Base-by-base conservation (phyloP, 92 coral and sea anemone species). In the Pocillopora meandrina region DNA sequence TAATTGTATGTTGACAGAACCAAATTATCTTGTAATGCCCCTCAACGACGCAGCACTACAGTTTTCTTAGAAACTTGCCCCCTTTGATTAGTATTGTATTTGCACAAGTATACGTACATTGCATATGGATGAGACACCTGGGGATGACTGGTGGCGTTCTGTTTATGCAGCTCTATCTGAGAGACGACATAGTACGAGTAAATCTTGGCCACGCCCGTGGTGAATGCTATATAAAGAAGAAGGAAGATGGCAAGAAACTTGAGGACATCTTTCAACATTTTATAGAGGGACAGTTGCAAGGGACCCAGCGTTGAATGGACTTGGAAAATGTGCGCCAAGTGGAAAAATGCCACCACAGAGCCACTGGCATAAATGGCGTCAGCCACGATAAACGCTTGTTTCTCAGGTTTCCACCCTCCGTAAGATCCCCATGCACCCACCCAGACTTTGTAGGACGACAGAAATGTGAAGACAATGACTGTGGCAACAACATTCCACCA, bases 221-320 rank as follows among this genome's bases (percentile, higher is more conserved):
- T 21, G 14, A 79, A 79, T 16, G 83, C 57, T 35, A 79, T 2
- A 64, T 65, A 79, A 15, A 79, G 83, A 35, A 79, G 64, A 1
- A 79, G 64, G 56, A 65, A 79, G 9, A 79, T 49, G 6, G 33
- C 20, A 16, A 79, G 74, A 66, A 79, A 79, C 71, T 56, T 31
- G 7, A 61, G 59, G 49, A 79, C 74, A 23, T 75, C 90, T 65
- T 47, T 84, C 1, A 87, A 87, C 90, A 87, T 87, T 20, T 75
- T 84, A 66, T 87, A 87, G 4, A 87, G 78, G 19, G 91, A 87
- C 59, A 87, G 84, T 62, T 82, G 87, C 67, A 87, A 47, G 8
- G 91, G 91, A 21, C 91, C 91, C 35, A 87, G 78, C 21, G 83
- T 79, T 26, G 87, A 10, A 31, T 33, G 61, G 31, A 79, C 84